Percentiles rank a stretch among this genome's conserved stretches.
These are phyloP conservation scores for Polypterus senegalus DNA, from an alignment of 2,113 vertebrate species.

Conservation along the genomic window DNA sequence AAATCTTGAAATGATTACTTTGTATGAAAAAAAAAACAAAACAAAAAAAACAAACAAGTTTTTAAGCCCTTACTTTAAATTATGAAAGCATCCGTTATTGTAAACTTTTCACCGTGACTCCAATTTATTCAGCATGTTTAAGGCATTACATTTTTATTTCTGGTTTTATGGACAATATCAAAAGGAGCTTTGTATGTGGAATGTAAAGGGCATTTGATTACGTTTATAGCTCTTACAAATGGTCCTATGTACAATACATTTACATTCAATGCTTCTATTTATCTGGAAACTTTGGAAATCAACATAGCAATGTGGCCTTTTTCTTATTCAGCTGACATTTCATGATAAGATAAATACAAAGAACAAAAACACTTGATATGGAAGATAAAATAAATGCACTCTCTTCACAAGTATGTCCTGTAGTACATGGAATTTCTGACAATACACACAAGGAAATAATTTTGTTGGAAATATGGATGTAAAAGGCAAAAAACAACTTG, in stretches of 20 bases:
- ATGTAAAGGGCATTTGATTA: neutral
- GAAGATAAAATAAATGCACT: neutral
- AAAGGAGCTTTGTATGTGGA: neutral
- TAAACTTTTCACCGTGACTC: no score
- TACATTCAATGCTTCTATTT: slow-evolving; percentile 46
- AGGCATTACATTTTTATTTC: neutral
- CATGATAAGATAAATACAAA: neutral
- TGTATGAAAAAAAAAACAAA: no score
- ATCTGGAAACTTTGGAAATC: neutral
- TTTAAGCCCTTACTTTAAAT: no score
- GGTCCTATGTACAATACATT: slow-evolving; percentile 50
- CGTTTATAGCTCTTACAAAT: slow-evolving; percentile 21
- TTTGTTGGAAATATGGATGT: neutral
- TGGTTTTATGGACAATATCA: neutral
- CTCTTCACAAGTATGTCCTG: neutral
- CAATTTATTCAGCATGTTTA: neutral
- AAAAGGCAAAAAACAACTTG: no score
- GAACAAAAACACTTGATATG: neutral
- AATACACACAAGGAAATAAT: neutral
- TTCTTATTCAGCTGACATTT: neutral
- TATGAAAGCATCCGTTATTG: no score
- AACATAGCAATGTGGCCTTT: neutral
- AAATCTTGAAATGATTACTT: no score
- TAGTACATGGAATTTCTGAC: neutral
- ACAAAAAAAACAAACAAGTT: no score